Base-by-base conservation (phyloP, 2,797 vertebrate species). In the Phrynocephalus guinanensis region DNA sequence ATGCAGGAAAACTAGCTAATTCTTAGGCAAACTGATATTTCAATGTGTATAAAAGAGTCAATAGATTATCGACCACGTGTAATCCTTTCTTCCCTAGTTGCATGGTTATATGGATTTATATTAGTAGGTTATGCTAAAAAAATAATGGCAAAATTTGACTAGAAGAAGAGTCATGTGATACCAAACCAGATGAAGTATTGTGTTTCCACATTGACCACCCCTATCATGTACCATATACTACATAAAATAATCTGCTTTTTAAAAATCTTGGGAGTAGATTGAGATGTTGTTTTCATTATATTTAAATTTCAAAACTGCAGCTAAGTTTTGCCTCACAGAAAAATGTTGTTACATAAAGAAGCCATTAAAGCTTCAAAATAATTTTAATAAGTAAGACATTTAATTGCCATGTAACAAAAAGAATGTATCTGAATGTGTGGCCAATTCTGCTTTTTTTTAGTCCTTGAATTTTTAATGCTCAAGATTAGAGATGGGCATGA, bases 331-430 rank as follows among this genome's bases (percentile, higher is more conserved):
- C 44, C 68, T 83, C 48, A 71, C 9, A 20, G 28, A 9, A n/a
- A 50, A 6, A 71, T 71, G 28, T 4, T 15, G 50, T 30, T 33
- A n/a, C 5, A 71, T 52, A 56, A 71, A 56, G 52, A 56, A 56
- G 13, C 52, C 2, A 52, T 52, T 52, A 13, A 44, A 67, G 33
- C 2, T 44, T 26, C 22, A 82, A 82, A 82, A 82, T 30, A 13
- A 82, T 67, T 82, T 82, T 38, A 67, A 82, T 22, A 82, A 22
- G 60, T 82, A 68, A 81, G 38, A 66, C 60, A 38, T 8, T 66
- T 66, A 60, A 66, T 16, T 30, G 30, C 30, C 30, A 66, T 79
- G 9, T 56, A 56, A 56, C 52, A 56, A 56, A 56, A 56, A 56
- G 52, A 56, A 56, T 56, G 52, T 11, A 13, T 56, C 9, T 15